Conservation (phyloP, 2,888 invertebrate genomes). For the Pinctada fucata region DNA sequence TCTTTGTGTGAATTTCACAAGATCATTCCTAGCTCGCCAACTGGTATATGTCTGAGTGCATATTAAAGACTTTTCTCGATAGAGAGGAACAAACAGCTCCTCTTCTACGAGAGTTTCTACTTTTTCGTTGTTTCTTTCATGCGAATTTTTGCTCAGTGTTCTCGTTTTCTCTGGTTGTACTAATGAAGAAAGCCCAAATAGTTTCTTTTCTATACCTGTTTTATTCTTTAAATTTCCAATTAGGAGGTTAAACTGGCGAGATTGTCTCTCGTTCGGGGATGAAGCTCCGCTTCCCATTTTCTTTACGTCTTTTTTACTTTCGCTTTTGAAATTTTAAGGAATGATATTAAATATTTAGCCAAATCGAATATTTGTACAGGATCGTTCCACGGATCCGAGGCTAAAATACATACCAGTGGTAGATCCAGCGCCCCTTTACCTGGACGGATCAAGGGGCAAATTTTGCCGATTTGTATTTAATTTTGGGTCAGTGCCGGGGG, state of each 20-base stretch:
- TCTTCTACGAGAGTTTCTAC: not conserved
- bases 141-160: not conserved
- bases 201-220: constrained; percentile 27
- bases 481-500: too few species aligned
- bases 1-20: constrained; percentile 52
- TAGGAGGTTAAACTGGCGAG: constrained; percentile 17
- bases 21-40: constrained; percentile 63
- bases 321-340: not conserved
- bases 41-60: constrained; percentile 64
- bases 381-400: too few species aligned
- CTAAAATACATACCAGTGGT: too few species aligned
- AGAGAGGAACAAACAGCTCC: constrained; percentile 49
- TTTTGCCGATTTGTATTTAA: too few species aligned
- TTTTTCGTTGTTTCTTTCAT: not conserved
- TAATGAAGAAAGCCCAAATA: constrained; percentile 22
- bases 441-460: too few species aligned
- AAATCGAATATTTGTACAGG: too few species aligned
- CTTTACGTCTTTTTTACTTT: not conserved
- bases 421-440: too few species aligned
- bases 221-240: constrained; percentile 36
- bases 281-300: constrained; percentile 32
- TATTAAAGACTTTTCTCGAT: not conserved
- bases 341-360: not conserved
- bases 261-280: not conserved
- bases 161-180: not conserved